These are phyloP conservation scores for Drosophila setosimentum DNA, from an alignment of 2,888 invertebrate species.

Conservation along the genomic window DNA sequence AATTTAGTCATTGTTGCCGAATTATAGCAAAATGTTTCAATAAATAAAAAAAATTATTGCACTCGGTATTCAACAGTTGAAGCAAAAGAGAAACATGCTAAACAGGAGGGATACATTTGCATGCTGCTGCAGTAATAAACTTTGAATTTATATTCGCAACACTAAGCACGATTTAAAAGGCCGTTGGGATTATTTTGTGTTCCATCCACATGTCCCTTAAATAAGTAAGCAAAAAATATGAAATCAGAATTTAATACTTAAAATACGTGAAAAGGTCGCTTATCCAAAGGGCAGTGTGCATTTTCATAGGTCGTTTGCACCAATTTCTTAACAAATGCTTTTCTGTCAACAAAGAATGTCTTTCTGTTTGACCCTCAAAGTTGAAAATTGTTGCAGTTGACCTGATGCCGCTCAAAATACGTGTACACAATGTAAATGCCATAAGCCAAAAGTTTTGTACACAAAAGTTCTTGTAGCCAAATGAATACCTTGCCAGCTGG, in stretches of 20 bases:
- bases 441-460: constrained; percentile 2
- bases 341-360: constrained; percentile 10
- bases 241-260: background rate
- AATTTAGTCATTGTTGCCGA: background rate
- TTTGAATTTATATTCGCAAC: constrained; percentile 5
- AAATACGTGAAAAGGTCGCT: background rate
- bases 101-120: background rate
- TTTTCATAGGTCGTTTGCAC: constrained; percentile 15
- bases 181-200: constrained; percentile 2
- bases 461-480: constrained; percentile 5
- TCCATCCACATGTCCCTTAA: background rate
- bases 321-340: constrained; percentile 21
- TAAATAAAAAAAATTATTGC: background rate
- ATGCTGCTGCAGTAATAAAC: constrained; percentile 1
- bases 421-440: background rate
- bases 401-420: constrained; percentile 8
- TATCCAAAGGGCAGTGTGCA: background rate
- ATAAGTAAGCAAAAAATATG: background rate
- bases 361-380: constrained; percentile 2
- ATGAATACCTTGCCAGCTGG: constrained; percentile 27
- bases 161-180: constrained; percentile 1
- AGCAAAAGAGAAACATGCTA: background rate
- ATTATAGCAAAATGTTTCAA: background rate
- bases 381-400: background rate
- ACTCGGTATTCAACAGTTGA: background rate